phyloP scores from a whole-genome alignment of 2,797 vertebrate species.

The Xerus rutilus region DNA sequence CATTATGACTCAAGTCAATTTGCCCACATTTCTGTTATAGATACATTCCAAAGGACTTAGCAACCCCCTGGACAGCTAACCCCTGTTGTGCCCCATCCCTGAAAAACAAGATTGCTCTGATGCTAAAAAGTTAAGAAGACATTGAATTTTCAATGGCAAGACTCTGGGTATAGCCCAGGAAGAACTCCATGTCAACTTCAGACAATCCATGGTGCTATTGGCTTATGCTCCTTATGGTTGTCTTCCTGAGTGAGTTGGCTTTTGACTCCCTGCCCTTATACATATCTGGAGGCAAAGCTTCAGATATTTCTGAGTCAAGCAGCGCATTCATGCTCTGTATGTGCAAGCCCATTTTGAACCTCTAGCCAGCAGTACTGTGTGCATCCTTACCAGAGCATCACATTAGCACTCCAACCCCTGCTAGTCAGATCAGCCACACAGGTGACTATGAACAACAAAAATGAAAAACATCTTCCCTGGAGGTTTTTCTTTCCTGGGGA shows the following conservation, averaged over 20 bases:
- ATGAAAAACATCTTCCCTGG: not conserved
- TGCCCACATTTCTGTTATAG: not conserved
- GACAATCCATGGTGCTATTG: not conserved
- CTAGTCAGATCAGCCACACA: not conserved
- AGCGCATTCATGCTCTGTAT: not conserved
- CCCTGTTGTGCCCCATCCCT: not conserved
- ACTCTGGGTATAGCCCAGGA: not conserved
- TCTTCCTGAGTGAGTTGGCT: not conserved
- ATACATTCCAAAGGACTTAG: not conserved
- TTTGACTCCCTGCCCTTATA: not conserved
- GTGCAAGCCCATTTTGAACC: not conserved
- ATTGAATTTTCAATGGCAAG: not conserved
- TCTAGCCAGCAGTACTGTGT: not conserved
- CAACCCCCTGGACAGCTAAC: not conserved
- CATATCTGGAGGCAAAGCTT: not conserved
- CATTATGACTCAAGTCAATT: not conserved
- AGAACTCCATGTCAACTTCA: not conserved
- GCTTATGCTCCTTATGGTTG: not conserved
- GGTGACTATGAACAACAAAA: not conserved
- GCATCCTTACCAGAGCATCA: not conserved
- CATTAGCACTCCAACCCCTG: not conserved
- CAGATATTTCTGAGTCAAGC: conserved; percentile 51
- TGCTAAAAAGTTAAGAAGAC: not conserved
- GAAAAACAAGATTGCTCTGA: not conserved
- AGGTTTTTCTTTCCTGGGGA: not conserved